phyloP scores from a whole-genome alignment of 2,888 invertebrate species.

The Neria commutata region DNA sequence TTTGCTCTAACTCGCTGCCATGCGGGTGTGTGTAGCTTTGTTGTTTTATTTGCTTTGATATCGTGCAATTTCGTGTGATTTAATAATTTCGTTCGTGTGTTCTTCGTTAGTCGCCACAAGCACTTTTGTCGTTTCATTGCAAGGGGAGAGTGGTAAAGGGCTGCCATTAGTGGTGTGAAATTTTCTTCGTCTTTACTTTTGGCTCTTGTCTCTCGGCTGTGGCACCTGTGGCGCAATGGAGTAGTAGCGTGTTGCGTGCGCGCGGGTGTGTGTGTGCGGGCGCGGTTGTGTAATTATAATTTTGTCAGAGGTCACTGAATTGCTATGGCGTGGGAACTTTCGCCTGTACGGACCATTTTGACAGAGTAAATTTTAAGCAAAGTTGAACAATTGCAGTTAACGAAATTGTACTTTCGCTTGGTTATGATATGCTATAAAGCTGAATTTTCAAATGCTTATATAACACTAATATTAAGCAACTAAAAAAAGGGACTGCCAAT shows the following conservation, averaged over 20 bases:
- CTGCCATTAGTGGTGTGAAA: background rate
- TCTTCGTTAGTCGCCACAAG: background rate
- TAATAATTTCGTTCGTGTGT: background rate
- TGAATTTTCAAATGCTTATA: too few species aligned
- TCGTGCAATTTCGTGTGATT: background rate
- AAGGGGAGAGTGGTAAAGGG: too few species aligned
- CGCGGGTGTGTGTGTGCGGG: background rate
- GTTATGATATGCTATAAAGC: too few species aligned
- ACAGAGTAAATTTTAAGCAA: too few species aligned
- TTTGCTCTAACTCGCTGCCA: background rate
- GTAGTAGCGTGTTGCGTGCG: background rate
- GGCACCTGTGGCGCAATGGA: background rate
- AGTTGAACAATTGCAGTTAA: too few species aligned
- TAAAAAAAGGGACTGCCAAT: too few species aligned
- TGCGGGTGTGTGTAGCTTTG: background rate
- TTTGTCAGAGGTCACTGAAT: slow-evolving; percentile 16
- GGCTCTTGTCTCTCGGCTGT: background rate
- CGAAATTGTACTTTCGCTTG: background rate
- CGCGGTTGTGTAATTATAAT: background rate
- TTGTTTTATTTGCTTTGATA: background rate
- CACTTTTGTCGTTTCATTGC: too few species aligned
- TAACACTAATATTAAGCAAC: too few species aligned
- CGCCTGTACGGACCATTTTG: too few species aligned
- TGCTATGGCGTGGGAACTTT: slow-evolving; percentile 1
- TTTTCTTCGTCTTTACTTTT: background rate